These are phyloP conservation scores for Probosciger aterrimus DNA, from an alignment of 2,113 vertebrate genomes.

Conservation along the genomic window DNA sequence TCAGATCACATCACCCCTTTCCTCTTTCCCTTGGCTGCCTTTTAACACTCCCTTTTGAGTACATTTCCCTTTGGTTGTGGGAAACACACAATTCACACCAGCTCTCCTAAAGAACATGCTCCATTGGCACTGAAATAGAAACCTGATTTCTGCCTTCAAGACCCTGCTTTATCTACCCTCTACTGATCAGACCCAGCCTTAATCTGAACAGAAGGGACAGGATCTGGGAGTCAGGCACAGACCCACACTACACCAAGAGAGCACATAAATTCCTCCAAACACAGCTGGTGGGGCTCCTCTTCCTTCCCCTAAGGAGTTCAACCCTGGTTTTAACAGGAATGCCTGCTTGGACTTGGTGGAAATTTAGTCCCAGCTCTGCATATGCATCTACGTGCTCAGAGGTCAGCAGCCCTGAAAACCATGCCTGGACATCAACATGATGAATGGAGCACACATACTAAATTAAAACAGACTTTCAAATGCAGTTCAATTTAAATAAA, in stretches of 20 bases:
- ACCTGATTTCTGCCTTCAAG: not conserved
- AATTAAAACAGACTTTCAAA: not conserved
- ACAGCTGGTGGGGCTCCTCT: not conserved
- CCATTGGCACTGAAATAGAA: not conserved
- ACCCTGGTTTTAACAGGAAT: not conserved
- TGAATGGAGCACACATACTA: not conserved
- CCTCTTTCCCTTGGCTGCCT: slow-evolving; percentile 46
- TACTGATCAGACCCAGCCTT: not conserved
- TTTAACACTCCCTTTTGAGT: slow-evolving; percentile 13
- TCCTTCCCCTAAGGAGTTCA: not conserved
- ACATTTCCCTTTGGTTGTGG: slow-evolving; percentile 42
- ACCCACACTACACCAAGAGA: not conserved
- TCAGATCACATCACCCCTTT: slow-evolving; percentile 49
- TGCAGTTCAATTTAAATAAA: not conserved
- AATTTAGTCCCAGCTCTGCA: not conserved
- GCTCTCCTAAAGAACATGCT: not conserved
- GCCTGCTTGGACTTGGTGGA: not conserved
- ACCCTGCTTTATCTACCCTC: not conserved
- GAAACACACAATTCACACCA: slow-evolving; percentile 9
- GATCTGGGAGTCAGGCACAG: not conserved
- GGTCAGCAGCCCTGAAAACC: not conserved
- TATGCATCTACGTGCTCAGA: not conserved
- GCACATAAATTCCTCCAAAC: not conserved
- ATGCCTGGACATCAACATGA: not conserved
- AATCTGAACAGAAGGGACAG: not conserved